Evolutionary conservation across 1,140 invertebrate genomes (phyloP), one percentile per base, ranked within the genome.

Genomic region (Dryas iulia): DNA sequence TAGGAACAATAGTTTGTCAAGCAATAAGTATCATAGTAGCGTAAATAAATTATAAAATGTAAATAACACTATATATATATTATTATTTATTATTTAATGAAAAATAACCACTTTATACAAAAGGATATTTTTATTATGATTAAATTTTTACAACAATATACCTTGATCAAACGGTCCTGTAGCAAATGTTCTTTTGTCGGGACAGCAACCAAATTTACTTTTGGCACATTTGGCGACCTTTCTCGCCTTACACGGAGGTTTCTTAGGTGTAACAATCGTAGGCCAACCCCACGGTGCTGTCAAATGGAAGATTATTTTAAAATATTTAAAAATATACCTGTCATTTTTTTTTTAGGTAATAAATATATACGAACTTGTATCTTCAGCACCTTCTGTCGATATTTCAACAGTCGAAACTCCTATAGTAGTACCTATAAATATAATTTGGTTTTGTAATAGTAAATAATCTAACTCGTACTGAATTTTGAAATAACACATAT

Each of bases 151-250:
- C 21, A 21, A 47, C 30, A 18, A 56, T 23, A 69, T 80, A 93
- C 95, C 97, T 93, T 96, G 94, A 67, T 95, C 94, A 75, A 98
- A 98, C 25, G 97, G 96, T 79, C 98, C 98, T 77, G 93, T 88
- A 24, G 98, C 97, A 4, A 94, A 79, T 4, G 97, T 97, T 68
- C 95, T 94, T 14, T 95, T 95, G 86, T 99, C 98, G 14, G 95
- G 95, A 89, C 98, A 99, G 82, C 98, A 99, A 11, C 98, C 98
- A 82, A 96, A 98, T 72, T 94, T 87, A 11, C 95, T 94, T 23
- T 93, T 94, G 14, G 93, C 92, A 78, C 98, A 98, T 54, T 92
- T 92, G 33, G 93, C 89, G 65, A 93, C 94, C 72, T 91, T 92
- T 72, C 90, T 92, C 0, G 92, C 83, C 76, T 94, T 96, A 74